These are phyloP conservation scores for Eupleurogrammus muticus DNA, from an alignment of 2,797 vertebrate species.

Conservation along the genomic window DNA sequence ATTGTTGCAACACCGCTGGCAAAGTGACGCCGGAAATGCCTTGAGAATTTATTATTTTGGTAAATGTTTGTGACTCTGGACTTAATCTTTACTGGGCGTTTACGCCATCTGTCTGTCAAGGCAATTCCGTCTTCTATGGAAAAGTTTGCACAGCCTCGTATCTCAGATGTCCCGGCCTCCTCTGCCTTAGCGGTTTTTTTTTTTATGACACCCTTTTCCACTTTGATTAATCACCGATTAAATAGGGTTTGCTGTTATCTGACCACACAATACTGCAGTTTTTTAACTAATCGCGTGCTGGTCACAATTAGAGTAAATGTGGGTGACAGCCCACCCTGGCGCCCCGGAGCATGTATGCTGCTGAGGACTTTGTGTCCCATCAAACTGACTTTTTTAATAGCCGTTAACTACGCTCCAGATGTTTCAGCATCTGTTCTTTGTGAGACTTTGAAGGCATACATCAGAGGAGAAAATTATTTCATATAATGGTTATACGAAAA, in stretches of 20 bases:
- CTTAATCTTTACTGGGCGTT: conserved; percentile 63
- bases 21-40: conserved; percentile 45
- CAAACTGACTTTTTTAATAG: conserved; percentile 82
- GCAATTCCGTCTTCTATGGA: conserved; percentile 47
- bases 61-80: conserved; percentile 66
- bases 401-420: conserved; percentile 82
- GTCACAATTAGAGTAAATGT: conserved; percentile 67
- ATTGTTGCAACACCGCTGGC: conserved; percentile 72
- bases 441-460: conserved; percentile 81
- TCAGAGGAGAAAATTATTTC: conserved; percentile 82
- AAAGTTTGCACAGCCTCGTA: conserved; percentile 29
- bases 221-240: conserved; percentile 44
- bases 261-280: conserved; percentile 11
- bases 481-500: conserved; percentile 79
- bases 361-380: conserved; percentile 77
- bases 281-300: conserved; percentile 58
- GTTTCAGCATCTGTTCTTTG: conserved; percentile 82
- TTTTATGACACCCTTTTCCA: conserved; percentile 46
- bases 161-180: conserved; percentile 41
- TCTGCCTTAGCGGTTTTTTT: conserved; percentile 19
- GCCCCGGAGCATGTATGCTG: conserved; percentile 58
- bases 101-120: conserved; percentile 63
- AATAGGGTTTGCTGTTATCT: too few species aligned
- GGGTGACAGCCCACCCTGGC: conserved; percentile 72
- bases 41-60: conserved; percentile 70